Percentiles rank a stretch among this genome's conserved stretches.
Evolutionary conservation across 2,113 vertebrate genomes (phyloP).

Genomic region (Nycticebus coucang): DNA sequence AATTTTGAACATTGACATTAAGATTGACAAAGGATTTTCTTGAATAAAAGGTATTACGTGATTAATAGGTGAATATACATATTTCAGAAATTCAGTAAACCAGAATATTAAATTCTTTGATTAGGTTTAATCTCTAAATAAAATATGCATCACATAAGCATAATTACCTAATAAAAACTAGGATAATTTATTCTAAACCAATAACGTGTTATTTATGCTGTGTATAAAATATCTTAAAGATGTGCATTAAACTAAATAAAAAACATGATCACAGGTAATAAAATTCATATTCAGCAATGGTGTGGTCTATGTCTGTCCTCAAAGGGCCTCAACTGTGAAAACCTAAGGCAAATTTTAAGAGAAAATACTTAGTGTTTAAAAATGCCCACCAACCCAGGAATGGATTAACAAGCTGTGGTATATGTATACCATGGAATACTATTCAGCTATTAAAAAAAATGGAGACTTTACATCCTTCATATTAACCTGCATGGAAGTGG

Average conservation of each 20-base stretch:
- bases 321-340: not conserved
- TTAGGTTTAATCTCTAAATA: not conserved
- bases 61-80: not conserved
- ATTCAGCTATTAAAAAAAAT: no score
- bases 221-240: not conserved
- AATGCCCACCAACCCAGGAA: no score
- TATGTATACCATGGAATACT: no score
- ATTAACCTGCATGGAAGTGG: no score
- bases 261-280: not conserved
- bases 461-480: no score
- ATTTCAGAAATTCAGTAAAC: not conserved
- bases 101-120: not conserved
- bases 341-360: not conserved
- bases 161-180: not conserved
- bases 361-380: not conserved
- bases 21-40: not conserved
- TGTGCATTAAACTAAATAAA: not conserved
- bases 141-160: not conserved
- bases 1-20: not conserved
- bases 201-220: not conserved
- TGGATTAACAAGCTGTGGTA: no score
- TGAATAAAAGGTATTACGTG: not conserved
- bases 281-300: not conserved
- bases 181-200: not conserved
- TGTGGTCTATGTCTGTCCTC: not conserved